Base-by-base conservation (phyloP, 2,113 vertebrate species). In the Pelecanoides urinatrix region DNA sequence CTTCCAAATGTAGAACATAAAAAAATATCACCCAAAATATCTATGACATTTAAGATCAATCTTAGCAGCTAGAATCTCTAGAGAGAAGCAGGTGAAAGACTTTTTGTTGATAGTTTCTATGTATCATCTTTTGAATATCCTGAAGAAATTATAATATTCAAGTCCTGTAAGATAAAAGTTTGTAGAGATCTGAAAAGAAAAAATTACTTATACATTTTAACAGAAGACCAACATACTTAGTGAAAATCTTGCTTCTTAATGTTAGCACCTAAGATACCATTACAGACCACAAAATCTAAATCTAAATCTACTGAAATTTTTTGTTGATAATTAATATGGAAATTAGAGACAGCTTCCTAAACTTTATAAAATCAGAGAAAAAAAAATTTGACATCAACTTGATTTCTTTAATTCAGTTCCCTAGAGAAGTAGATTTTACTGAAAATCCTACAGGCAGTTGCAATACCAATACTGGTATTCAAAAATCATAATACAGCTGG, bases 341-440 rank as follows among this genome's bases (percentile, higher is more conserved):
- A 79, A 65, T 38, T 2, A 88, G 18, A 75, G 10, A 45, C 11
- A 49, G 21, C 9, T 82, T 34, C 5, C 23, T 67, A 34, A 79
- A 66, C 13, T 55, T 77, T 10, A 70, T 2, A 70, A 81, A 91
- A 61, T 40, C 7, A 63, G 29, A 16, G 40, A 47, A 66, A 59
- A 27, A 27, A 30, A 17, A 42, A 5, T 2, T 16, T 62, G 0
- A 49, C 17, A 63, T 83, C 1, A 1, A 56, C 16, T n/a, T 68
- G 5, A 76, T 87, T 68, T 91, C 22, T 70, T 79, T 81, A 47
- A 30, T 76, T 21, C 7, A 66, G 19, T 44, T 5, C 12, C 21
- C 26, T 76, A 72, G 4, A 79, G 29, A 50, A 72, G 8, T 2
- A 53, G 23, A 50, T 34, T 59, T 75, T 36, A 56, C 40, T 76